Base-by-base conservation (phyloP, 2,113 vertebrate species). In the Rhodinocichla rosea region DNA sequence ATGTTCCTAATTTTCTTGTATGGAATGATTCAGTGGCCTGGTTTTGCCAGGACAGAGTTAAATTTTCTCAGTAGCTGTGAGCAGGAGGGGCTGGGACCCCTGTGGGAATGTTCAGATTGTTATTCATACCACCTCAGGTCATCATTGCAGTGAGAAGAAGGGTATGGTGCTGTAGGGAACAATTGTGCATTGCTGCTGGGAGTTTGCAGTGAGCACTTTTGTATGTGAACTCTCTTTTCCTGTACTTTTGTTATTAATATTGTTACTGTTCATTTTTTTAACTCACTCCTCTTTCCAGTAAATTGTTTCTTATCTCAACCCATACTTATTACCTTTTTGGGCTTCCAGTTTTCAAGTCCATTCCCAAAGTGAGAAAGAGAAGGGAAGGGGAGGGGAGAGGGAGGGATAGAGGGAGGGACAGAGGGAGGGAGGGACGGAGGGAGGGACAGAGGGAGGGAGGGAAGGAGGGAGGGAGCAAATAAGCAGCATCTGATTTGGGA, bases 111-210 rank as follows among this genome's bases (percentile, higher is more conserved):
- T 39, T 10, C 24, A 62, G 7, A n/a, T n/a, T 62, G 1, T 28
- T 78, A 53, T 45, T 53, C 19, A 28, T n/a, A 33, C 8, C 5
- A 28, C 6, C 10, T 62, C 28, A 45, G 8, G 12, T 60, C 63
- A 37, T 19, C 9, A 16, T 1, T 77, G 37, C 32, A 39, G 15
- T 23, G 45, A 44, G 17, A 68, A 57, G 30, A 77, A 62, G 45
- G 33, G 22, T 0, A 0, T 44, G 39, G 22, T 53, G 10, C 9
- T 28, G 10, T 60, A 53, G 33, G 39, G 6, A 52, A 33, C 6
- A 69, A 60, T n/a, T 69, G 45, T 33, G 10, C 33, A 23, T 39
- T 45, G 11, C 15, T 68, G 17, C 27, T 2, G 0, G 0, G 6
- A 16, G 18, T 53, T 45, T 24, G 12, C 39, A n/a, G 22, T 45